Evolutionary conservation across 2,113 vertebrate species (phyloP), one percentile per base, ranked within the genome.

Genomic region (Garra rufa): DNA sequence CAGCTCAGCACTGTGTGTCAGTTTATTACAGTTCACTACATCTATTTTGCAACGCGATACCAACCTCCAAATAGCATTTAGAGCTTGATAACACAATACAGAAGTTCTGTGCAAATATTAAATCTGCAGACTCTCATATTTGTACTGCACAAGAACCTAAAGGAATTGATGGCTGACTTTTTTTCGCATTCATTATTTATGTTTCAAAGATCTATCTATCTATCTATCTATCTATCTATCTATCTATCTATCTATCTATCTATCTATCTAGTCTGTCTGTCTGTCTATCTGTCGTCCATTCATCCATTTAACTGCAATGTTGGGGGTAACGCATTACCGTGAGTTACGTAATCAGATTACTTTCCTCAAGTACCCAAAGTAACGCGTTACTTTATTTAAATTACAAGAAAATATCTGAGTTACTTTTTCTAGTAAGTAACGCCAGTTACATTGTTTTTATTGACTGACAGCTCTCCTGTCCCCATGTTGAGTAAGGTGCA

Each of bases 21-120:
- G 59, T 80, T 63, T 80, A 34, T 65, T 65, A 30, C 5, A 2
- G 59, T 8, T 19, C 4, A 6, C 26, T 63, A 28, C 28, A 65
- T 80, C 43, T 80, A 46, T 80, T 48, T 80, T 80, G 43, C 41
- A 48, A 21, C 9, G 43, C 67, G 6, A 80, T 9, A 30, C 34
- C 43, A 48, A 34, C 24, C 43, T 65, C 41, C 38, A 48, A 67
- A 80, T 30, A 48, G 17, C 6, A 30, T 80, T 67, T 80, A 19
- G 6, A 67, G 21, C 41, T 34, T 10, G 15, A 67, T 65, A 67
- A 41, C 19, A 11, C 24, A 67, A 30, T 80, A 34, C 3, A 80
- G 0, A 67, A 21, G 43, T 67, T 67, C 28, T 80, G 30, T 77
- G 50, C 59, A 65, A n/a, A 67, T 48, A 80, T 30, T 21, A 46